Percentiles rank a stretch among this genome's conserved stretches.
These are phyloP conservation scores for Eretmochelys imbricata DNA, from an alignment of 2,113 vertebrate species.

Conservation along the genomic window DNA sequence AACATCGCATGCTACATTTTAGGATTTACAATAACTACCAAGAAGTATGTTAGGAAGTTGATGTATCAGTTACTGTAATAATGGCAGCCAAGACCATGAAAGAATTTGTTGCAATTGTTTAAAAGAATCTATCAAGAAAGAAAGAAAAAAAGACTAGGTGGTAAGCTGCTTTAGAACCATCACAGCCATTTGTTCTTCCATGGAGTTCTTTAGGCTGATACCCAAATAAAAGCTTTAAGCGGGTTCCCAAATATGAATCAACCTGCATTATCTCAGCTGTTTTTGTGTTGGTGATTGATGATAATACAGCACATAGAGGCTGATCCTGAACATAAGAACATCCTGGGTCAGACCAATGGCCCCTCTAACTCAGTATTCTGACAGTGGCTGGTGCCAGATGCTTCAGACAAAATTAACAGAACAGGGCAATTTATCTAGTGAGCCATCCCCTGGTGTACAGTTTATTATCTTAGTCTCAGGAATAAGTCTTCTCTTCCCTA, in stretches of 20 bases:
- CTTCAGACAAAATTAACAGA: not conserved
- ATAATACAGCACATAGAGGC: not conserved
- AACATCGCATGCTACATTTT: not conserved
- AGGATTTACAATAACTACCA: conserved; percentile 53
- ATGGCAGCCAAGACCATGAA: conserved; percentile 22
- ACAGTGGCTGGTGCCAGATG: not conserved
- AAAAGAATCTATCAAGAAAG: not conserved
- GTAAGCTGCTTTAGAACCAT: not conserved
- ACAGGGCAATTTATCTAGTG: not conserved
- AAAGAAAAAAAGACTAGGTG: not conserved
- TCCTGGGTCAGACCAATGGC: not conserved
- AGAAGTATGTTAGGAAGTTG: conserved; percentile 43
- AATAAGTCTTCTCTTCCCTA: not conserved
- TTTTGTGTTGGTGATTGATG: not conserved
- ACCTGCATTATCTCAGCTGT: not conserved
- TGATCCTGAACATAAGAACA: not conserved
- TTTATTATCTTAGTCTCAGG: not conserved
- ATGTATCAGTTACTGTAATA: conserved; percentile 61
- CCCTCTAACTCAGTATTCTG: not conserved
- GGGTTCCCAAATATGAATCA: not conserved
- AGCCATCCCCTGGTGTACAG: not conserved
- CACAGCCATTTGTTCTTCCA: not conserved
- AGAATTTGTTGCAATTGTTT: not conserved
- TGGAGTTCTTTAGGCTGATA: not conserved
- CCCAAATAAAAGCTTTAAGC: not conserved